Base-by-base conservation (phyloP, 2,888 invertebrate species). In the Iselma pallidipennis region DNA sequence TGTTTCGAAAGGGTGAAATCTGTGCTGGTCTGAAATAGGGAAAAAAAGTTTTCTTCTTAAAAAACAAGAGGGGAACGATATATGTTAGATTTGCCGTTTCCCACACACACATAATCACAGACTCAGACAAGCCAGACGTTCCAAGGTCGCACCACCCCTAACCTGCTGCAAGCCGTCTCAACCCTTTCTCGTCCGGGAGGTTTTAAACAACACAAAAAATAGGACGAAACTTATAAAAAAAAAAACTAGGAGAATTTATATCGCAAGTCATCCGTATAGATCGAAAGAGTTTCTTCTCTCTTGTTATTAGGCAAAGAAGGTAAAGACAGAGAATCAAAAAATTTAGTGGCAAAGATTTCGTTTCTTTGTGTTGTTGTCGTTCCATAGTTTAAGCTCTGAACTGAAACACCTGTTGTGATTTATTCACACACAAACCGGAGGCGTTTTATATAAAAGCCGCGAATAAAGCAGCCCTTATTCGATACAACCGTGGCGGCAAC, bases 1-100 rank as follows among this genome's bases (percentile, higher is more conserved):
- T 78, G 78, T 68, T 69, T 72, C n/a, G 66, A 74, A 77, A 75
- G 76, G 77, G 76, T 76, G 65, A 76, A 76, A 76, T 75, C 71
- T 72, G 73, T 75, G 74, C 68, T 73, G 74, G 70, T 55, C 19
- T 45, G 45, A 12, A 45, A 45, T 45, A 12, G 45, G 45, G 45
- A 45, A 45, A 45, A 45, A 45, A 7, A 37, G 14, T 45, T 45
- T 45, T 45, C 21, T 21, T 5, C 37, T 63, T 56, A 49, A 52
- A 56, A 56, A 57, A 56, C 42, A 31, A 50, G 49, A 57, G 29
- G 65, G 65, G 66, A 68, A 65, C 63, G 68, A 67, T 55, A 64
- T 51, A 48, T 57, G 29, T 42, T 23, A 69, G 71, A 73, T 73
- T 74, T 67, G 74, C 71, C 59, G 71, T 65, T 63, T 66, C 64